A percentile compares a stretch with the other conserved stretches of the same genome.
Conservation (phyloP, 2,888 invertebrate species). For the Sylvicola cinctus region DNA sequence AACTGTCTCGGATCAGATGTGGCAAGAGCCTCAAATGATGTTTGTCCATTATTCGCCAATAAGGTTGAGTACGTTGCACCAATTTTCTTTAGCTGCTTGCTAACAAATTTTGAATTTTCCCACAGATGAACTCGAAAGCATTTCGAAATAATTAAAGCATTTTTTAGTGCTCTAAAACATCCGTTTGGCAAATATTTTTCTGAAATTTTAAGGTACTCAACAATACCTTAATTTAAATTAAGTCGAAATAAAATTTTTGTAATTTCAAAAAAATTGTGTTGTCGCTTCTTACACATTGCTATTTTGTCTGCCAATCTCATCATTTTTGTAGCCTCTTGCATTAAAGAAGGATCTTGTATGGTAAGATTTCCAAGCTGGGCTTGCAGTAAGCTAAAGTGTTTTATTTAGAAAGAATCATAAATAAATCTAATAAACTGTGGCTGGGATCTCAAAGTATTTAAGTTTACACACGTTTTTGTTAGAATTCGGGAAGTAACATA, state of each 20-base stretch:
- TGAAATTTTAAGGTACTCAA: conserved; percentile 32
- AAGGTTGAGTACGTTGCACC: conserved; percentile 40
- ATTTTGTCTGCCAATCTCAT: conserved; percentile 44
- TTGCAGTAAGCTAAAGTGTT: conserved; percentile 44
- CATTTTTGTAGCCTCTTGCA: conserved; percentile 47
- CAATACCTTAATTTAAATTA: too few relatives aligned
- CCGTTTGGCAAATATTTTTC: conserved; percentile 15
- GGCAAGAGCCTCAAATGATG: conserved; percentile 37
- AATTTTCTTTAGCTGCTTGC: conserved; percentile 49
- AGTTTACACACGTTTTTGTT: too few relatives aligned
- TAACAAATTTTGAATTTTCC: conserved; percentile 50
- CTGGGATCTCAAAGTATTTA: too few relatives aligned
- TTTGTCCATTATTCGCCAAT: conserved; percentile 43
- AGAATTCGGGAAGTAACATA: too few relatives aligned
- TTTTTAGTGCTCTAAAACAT: conserved; percentile 32
- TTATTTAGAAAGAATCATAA: too few relatives aligned
- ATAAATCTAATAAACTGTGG: too few relatives aligned
- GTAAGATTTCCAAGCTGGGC: conserved; percentile 47
- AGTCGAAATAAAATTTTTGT: too few relatives aligned
- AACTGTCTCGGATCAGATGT: conserved; percentile 50
- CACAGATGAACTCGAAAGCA: conserved; percentile 46
- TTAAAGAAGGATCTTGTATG: conserved; percentile 43
- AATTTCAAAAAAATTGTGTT: too few relatives aligned
- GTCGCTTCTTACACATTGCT: too few relatives aligned
- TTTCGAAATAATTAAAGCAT: conserved; percentile 40